Conservation (phyloP, 2,888 invertebrate genomes). For the Calameuta idolon region DNA sequence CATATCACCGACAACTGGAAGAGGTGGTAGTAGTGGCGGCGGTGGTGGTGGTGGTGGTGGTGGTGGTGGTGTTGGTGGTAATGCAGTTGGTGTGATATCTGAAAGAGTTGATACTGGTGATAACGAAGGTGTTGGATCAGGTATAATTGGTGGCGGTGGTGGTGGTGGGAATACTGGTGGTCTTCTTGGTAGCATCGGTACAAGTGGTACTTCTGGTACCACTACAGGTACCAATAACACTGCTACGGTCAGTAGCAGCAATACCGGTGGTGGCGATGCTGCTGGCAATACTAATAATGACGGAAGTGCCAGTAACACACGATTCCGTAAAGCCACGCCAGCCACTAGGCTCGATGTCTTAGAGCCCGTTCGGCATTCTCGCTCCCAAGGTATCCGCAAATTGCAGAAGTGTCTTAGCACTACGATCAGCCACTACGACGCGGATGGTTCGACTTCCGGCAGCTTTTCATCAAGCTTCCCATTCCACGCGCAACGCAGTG, state of each 20-base stretch:
- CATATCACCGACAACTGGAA: slow-evolving; percentile 74
- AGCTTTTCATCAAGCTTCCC: slow-evolving; percentile 53
- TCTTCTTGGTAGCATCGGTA: slow-evolving; percentile 50
- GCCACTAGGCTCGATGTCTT: slow-evolving; percentile 37
- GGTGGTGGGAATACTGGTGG: slow-evolving; percentile 45
- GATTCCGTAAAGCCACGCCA: slow-evolving; percentile 48
- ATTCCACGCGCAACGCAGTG: slow-evolving; percentile 61
- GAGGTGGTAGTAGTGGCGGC: slow-evolving; percentile 52
- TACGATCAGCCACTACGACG: slow-evolving; percentile 85
- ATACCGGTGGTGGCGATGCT: slow-evolving; percentile 35
- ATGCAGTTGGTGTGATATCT: slow-evolving; percentile 20
- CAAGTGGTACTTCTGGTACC: slow-evolving; percentile 21
- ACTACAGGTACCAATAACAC: slow-evolving; percentile 32
- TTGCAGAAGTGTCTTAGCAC: slow-evolving; percentile 90
- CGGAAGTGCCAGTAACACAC: slow-evolving; percentile 36
- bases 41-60: too few relatives aligned
- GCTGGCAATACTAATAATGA: slow-evolving; percentile 29
- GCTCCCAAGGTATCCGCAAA: slow-evolving; percentile 95
- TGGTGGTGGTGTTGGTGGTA: slow-evolving; percentile 42
- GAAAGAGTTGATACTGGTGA: slow-evolving; percentile 27
- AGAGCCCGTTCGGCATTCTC: slow-evolving; percentile 82
- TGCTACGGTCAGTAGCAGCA: slow-evolving; percentile 28
- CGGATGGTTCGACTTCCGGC: slow-evolving; percentile 69
- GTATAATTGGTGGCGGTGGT: slow-evolving; percentile 40
- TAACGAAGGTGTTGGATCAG: slow-evolving; percentile 29